These are phyloP conservation scores for Limnodromus scolopaceus DNA, from an alignment of 2,797 vertebrate genomes.

Conservation along the genomic window DNA sequence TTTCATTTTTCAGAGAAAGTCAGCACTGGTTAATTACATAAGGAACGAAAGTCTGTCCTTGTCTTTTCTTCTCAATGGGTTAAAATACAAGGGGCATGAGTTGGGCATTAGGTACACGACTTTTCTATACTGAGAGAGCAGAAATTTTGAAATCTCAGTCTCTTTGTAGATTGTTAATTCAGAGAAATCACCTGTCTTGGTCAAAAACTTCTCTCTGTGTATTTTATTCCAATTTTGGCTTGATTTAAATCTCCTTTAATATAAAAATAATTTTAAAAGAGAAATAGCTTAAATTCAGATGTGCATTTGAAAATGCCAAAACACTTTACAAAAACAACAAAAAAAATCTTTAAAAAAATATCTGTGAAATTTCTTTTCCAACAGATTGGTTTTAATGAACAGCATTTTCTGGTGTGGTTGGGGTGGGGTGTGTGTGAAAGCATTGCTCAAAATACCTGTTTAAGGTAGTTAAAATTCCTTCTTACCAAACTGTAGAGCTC, in stretches of 20 bases:
- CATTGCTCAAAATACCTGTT: not conserved
- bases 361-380: not conserved
- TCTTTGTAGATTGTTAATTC: not conserved
- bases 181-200: not conserved
- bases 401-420: not conserved
- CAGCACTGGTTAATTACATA: not conserved
- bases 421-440: fast-evolving
- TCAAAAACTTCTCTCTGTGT: fast-evolving
- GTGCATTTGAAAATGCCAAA: not conserved
- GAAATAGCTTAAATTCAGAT: not conserved
- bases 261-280: not conserved
- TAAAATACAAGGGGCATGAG: not conserved
- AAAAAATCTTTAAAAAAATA: not conserved
- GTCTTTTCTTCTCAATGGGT: not conserved
- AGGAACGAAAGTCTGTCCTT: not conserved
- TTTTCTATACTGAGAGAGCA: not conserved
- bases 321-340: not conserved
- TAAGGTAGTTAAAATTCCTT: not conserved
- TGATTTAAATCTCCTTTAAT: not conserved
- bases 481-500: not conserved
- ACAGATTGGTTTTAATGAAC: not conserved
- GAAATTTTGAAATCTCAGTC: not conserved
- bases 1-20: not conserved
- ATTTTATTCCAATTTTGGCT: not conserved
- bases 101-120: fast-evolving